Conservation (phyloP, 2,113 vertebrate species). For the Alexandromys fortis region DNA sequence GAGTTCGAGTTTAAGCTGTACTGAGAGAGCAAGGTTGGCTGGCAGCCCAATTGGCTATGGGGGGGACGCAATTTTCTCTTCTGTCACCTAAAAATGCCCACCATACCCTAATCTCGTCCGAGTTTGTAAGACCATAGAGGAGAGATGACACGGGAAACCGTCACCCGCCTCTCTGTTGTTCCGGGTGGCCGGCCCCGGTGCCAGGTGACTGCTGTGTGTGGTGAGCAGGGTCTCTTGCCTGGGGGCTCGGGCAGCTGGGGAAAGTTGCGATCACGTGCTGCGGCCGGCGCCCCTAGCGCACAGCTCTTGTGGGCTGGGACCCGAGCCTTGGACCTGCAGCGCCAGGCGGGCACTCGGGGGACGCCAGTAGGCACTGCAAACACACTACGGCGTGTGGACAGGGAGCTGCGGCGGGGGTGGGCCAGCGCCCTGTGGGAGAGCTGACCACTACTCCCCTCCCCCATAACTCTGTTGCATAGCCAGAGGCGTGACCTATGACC, state of each 20-base stretch:
- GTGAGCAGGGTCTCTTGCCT: not conserved
- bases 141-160: not conserved
- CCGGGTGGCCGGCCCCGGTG: accelerated
- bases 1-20: not conserved
- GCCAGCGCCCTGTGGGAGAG: not conserved
- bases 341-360: not conserved
- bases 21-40: not conserved
- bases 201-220: not conserved
- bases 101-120: not conserved
- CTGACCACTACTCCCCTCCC: not conserved
- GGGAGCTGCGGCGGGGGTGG: not conserved
- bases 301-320: not conserved
- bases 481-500: slow-evolving; percentile 67
- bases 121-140: not conserved
- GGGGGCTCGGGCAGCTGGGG: not conserved
- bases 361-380: not conserved
- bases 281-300: not conserved
- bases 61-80: not conserved
- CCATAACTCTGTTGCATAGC: accelerated
- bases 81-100: not conserved
- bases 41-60: not conserved
- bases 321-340: not conserved
- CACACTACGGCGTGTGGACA: not conserved
- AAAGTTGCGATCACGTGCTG: slow-evolving; percentile 69
- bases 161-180: not conserved